These are phyloP conservation scores for Onchidella celtica DNA, from an alignment of 2,888 invertebrate species.

Conservation along the genomic window DNA sequence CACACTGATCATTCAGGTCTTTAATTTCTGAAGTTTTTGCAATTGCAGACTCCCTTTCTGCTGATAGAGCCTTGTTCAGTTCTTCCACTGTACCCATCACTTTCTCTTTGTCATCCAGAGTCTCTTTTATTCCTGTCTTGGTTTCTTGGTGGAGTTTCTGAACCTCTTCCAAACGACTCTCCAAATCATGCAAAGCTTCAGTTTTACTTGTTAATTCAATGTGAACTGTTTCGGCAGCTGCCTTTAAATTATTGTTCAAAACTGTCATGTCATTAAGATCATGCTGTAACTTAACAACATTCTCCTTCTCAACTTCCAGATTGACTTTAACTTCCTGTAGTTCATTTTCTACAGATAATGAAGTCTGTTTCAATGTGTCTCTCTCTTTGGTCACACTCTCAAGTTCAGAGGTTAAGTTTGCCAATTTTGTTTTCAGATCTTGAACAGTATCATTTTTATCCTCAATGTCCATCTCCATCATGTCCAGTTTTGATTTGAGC, in stretches of 20 bases:
- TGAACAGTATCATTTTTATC: constrained; percentile 30
- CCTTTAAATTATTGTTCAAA: constrained; percentile 14
- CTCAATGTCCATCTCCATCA: constrained; percentile 38
- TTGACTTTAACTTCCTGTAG: not conserved
- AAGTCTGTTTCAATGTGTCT: not conserved
- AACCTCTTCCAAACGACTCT: not conserved
- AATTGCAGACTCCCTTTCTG: not conserved
- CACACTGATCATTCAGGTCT: constrained; percentile 13
- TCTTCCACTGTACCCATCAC: not conserved
- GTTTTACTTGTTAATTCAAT: not conserved
- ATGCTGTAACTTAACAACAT: too few relatives aligned
- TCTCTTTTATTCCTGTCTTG: not conserved
- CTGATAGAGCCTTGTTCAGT: not conserved
- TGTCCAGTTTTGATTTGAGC: constrained; percentile 42
- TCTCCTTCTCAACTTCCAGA: not conserved
- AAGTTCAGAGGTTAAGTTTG: constrained; percentile 18
- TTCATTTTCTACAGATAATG: not conserved
- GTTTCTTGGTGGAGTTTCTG: not conserved
- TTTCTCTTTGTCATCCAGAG: not conserved
- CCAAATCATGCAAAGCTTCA: not conserved
- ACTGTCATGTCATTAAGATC: not conserved
- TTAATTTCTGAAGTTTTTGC: constrained; percentile 7
- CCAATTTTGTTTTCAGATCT: constrained; percentile 23
- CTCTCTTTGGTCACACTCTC: constrained; percentile 29
- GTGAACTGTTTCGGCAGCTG: not conserved